Base-by-base conservation (phyloP, 2,888 invertebrate species). In the Zygothrica quintamaculata region DNA sequence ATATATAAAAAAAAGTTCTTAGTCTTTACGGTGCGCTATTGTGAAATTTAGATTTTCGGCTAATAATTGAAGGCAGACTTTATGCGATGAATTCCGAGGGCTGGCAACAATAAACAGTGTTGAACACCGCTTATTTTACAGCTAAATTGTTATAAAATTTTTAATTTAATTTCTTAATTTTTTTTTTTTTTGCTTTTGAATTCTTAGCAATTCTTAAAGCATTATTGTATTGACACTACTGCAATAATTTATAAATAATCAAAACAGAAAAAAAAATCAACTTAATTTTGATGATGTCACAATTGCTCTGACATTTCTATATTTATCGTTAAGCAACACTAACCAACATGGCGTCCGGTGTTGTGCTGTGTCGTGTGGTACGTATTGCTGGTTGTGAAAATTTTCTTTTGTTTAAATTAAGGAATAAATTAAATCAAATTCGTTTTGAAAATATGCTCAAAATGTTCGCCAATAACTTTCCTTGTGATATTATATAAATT, bases 361-460 rank as follows among this genome's bases (percentile, higher is more conserved):
- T 95, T 95, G 95, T 96, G 96, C 96, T 96, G 96, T 96, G 96
- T 96, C 96, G 96, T 96, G 96, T 94, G 95, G 96, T 95, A 93
- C 88, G 78, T 79, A 76, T 77, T 66, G 56, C 65, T 79, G 58
- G 72, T 64, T 47, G 79, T 79, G 84, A 87, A 87, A 86, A 87
- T 67, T 87, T 74, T 71, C 66, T 68, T 77, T 73, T 70, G 50
- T 47, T 59, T 18, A 52, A 67, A 66, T 77, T 66, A 43, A 39
- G 47, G 57, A 59, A 58, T 64, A 71, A 87, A 74, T 71, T 81
- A 79, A 84, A 71, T 74, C 53, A 48, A 85, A 78, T 74, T 80
- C 37, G 25, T 5, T 13, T 3, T 52, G 15, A 69, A 74, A 74
- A 65, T 74, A 25, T 67, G 55, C 25, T 40, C 15, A 69, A 75